A percentile compares a stretch with the other conserved stretches of the same genome.
phyloP scores from a whole-genome alignment of 2,113 vertebrate genomes.

The Mus pahari region DNA sequence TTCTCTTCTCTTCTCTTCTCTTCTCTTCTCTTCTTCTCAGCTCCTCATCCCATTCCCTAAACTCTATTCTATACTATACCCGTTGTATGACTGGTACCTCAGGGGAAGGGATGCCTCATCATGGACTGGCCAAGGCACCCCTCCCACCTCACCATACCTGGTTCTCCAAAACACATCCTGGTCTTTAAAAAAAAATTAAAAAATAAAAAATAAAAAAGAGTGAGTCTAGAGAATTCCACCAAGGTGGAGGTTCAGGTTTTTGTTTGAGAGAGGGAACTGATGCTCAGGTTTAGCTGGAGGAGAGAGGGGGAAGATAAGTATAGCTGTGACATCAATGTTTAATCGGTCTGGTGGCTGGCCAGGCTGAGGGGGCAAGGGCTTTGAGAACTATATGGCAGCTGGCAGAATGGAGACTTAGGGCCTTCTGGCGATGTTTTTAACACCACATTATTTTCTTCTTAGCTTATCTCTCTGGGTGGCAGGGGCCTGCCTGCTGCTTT shows the following conservation, averaged over 20 bases:
- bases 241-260: conserved; percentile 60
- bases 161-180: no score
- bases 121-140: no score
- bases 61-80: no score
- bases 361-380: conserved; percentile 63
- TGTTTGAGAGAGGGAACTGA: conserved; percentile 62
- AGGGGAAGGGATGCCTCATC: no score
- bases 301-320: conserved; percentile 42
- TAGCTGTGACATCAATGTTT: conserved; percentile 74
- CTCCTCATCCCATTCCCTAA: no score
- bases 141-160: no score
- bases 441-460: conserved; percentile 2
- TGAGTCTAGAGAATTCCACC: conserved; percentile 19
- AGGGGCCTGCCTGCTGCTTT: background rate
- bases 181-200: no score
- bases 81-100: no score
- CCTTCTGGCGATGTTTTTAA: conserved; percentile 48
- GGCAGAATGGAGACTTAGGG: conserved; percentile 25
- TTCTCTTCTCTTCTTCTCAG: no score
- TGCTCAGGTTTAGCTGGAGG: conserved; percentile 51
- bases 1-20: no score
- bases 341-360: conserved; percentile 68
- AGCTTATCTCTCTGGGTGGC: background rate
- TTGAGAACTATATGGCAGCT: conserved; percentile 55
- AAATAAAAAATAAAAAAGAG: no score